Evolutionary conservation across 1,140 invertebrate genomes (phyloP), one percentile per base, ranked within the genome.

Genomic region (Leptinotarsa lineolata): DNA sequence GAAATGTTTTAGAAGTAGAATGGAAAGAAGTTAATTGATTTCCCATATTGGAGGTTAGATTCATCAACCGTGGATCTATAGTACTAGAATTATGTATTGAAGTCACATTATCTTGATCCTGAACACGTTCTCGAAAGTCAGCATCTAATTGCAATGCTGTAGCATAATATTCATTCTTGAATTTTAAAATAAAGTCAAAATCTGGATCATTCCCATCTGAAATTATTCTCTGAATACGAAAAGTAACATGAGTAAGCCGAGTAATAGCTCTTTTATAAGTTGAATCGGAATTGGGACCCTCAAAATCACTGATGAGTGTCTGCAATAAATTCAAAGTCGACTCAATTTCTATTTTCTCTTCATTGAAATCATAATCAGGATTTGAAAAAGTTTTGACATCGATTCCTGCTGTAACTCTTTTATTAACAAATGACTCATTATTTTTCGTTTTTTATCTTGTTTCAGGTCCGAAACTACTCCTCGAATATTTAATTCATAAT

Each of bases 81-180:
- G 8, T n/a, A 54, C 16, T 54, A 54, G 48, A 54, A 54, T 54
- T 18, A 54, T 54, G 48, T 13, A 54, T 16, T 18, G 48, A 18
- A 54, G 3, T 16, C 13, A 13, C 15, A n/a, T n/a, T 54, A 54
- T 63, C 24, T n/a, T n/a, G 61, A 20, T 63, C 61, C 5, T 63
- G 61, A 22, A 30, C 24, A 20, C 24, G 15, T 21, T 63, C 61
- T 20, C 8, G 11, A 15, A 20, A 5, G 15, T 63, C 61, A 12
- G 61, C 16, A 22, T 63, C 21, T 20, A 63, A 63, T 22, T 63
- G 61, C 20, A 63, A 30, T 20, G 61, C 21, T n/a, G 61, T 63
- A 63, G 61, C 61, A 21, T 20, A 63, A 13, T 0, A 63, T 63
- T 63, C 61, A 63, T 63, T 63, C 24, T 63, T 63, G 24, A 63